Evolutionary conservation across 2,888 invertebrate genomes (phyloP).

Genomic region (Clivina fossor): DNA sequence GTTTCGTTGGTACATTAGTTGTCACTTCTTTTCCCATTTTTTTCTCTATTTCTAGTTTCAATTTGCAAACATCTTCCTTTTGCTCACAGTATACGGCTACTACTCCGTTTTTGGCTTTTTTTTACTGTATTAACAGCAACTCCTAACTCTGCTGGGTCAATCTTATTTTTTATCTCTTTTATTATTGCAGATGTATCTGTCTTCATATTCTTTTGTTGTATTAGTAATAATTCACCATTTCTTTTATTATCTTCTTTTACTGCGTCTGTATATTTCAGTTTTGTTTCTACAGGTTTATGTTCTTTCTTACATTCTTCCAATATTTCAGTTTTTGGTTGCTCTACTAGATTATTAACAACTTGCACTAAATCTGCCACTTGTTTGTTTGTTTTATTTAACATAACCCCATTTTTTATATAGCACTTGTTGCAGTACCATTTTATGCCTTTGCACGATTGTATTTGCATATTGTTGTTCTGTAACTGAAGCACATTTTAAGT

Average conservation of each 20-base stretch:
- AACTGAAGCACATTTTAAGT: constrained; percentile 4
- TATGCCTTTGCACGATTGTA: constrained; percentile 4
- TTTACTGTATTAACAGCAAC: constrained; percentile 4
- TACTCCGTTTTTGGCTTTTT: too few species aligned
- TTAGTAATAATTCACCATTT: constrained; percentile 6
- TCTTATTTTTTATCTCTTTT: constrained; percentile 8
- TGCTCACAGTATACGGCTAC: constrained; percentile 1
- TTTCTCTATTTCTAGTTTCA: constrained; percentile 4
- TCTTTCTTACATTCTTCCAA: background rate
- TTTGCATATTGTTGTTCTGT: constrained; percentile 6
- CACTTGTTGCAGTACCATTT: constrained; percentile 3
- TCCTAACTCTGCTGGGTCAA: constrained; percentile 6
- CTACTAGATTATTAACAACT: constrained; percentile 4
- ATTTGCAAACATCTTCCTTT: constrained; percentile 12
- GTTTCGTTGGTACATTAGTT: constrained; percentile 2
- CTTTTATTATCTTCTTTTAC: background rate
- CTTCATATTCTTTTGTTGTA: background rate
- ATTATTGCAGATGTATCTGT: background rate
- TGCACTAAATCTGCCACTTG: too few species aligned
- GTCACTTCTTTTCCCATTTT: constrained; percentile 15
- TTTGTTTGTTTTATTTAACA: too few species aligned
- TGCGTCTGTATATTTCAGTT: constrained; percentile 10
- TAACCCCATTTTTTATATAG: background rate
- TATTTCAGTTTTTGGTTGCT: constrained; percentile 2
- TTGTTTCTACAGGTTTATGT: too few species aligned